A percentile compares a stretch with the other conserved stretches of the same genome.
phyloP scores from a whole-genome alignment of 2,113 vertebrate species.

The Seriola rivoliana region DNA sequence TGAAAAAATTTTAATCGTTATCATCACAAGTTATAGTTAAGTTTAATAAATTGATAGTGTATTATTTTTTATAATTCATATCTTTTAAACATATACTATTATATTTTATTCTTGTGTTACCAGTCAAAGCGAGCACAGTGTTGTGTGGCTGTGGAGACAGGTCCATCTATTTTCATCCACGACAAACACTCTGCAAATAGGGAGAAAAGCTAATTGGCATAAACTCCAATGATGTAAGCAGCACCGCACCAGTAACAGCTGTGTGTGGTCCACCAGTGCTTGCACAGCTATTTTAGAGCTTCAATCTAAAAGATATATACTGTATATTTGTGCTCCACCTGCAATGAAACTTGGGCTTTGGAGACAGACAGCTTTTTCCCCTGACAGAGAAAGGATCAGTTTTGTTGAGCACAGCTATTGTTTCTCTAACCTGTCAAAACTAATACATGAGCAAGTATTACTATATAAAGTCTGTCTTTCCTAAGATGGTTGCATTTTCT shows the following conservation, averaged over 20 bases:
- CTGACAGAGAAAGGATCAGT: slow-evolving; percentile 54
- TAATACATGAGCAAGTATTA: slow-evolving; percentile 44
- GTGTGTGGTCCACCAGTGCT: slow-evolving; percentile 68
- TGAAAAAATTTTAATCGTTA: neutral
- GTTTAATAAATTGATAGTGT: neutral
- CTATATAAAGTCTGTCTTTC: slow-evolving; percentile 23
- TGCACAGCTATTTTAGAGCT: slow-evolving; percentile 66
- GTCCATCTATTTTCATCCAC: slow-evolving; percentile 68
- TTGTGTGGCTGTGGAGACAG: neutral
- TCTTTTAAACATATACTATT: neutral
- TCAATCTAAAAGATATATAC: slow-evolving; percentile 55
- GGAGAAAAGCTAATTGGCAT: slow-evolving; percentile 65
- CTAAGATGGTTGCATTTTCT: slow-evolving; percentile 40
- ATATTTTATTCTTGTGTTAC: slow-evolving; percentile 6
- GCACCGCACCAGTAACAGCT: slow-evolving; percentile 59
- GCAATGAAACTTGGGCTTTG: slow-evolving; percentile 25
- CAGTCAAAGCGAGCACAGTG: neutral
- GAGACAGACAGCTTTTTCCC: slow-evolving; percentile 51
- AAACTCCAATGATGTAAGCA: slow-evolving; percentile 66
- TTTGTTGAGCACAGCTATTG: slow-evolving; percentile 50
- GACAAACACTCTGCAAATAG: slow-evolving; percentile 65
- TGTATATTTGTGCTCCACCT: slow-evolving; percentile 56
- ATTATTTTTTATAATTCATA: neutral
- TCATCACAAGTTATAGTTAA: neutral
- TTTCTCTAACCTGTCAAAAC: slow-evolving; percentile 48